These are phyloP conservation scores for Chrysolina oricalcia DNA, from an alignment of 2,888 invertebrate genomes.

Conservation along the genomic window DNA sequence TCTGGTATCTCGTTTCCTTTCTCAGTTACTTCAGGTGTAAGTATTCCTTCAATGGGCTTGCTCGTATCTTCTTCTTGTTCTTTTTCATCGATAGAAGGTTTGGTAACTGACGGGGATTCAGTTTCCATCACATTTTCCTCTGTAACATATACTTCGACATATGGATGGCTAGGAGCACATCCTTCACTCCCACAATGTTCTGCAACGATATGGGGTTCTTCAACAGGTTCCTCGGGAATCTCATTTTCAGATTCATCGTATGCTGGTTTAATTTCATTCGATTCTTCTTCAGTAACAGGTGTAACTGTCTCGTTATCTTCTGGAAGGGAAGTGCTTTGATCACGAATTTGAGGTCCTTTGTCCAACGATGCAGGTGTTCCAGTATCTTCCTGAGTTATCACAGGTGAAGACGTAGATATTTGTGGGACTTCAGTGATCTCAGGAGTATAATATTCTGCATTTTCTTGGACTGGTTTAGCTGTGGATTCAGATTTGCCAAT, in stretches of 20 bases:
- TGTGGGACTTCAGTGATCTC: background rate
- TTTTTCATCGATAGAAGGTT: slow-evolving; percentile 26
- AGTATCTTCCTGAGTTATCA: slow-evolving; percentile 13
- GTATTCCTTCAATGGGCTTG: background rate
- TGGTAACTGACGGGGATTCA: background rate
- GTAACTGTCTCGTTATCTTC: slow-evolving; percentile 28
- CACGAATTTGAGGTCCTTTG: slow-evolving; percentile 32
- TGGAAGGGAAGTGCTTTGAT: slow-evolving; percentile 37
- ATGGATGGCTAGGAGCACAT: slow-evolving; percentile 3
- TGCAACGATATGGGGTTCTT: slow-evolving; percentile 16
- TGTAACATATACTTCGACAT: background rate
- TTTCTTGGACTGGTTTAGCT: too few relatives aligned
- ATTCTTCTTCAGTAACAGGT: slow-evolving; percentile 9
- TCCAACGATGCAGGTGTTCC: slow-evolving; percentile 25
- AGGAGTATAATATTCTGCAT: slow-evolving; percentile 28
- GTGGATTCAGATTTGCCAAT: too few relatives aligned
- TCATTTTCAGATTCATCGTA: slow-evolving; percentile 47
- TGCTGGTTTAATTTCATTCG: slow-evolving; percentile 28
- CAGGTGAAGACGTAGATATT: background rate
- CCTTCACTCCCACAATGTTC: slow-evolving; percentile 24
- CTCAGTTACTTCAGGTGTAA: background rate
- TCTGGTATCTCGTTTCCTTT: background rate
- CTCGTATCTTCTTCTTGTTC: background rate
- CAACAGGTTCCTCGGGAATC: slow-evolving; percentile 34
- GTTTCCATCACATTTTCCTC: background rate